Evolutionary conservation across 2,797 vertebrate genomes (phyloP), one percentile per base, ranked within the genome.

Genomic region (Adrianichthys oophorus): DNA sequence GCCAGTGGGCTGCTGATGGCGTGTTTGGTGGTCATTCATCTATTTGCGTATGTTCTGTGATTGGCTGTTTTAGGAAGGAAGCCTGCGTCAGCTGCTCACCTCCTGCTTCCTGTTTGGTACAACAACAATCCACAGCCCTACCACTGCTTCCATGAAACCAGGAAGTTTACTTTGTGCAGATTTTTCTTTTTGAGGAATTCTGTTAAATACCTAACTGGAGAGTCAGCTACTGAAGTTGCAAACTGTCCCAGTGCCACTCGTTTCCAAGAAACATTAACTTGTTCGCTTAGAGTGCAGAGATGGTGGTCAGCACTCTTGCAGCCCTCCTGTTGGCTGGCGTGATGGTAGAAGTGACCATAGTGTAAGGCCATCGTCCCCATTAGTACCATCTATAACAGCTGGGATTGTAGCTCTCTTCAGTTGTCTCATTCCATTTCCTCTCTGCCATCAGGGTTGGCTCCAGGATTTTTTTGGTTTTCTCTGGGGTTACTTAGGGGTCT

Each of bases 91-190:
- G 87, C 70, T 79, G 83, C 70, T 55, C 59, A 64, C 85, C 92
- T 93, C 92, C 92, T 92, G 91, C 85, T 92, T 93, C 91, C 91
- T 93, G 91, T 92, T 92, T 88, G 92, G 90, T 91, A 88, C 87
- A 80, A 82, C 67, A 88, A 85, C 85, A 86, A 83, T 82, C 71
- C 71, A 77, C 60, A 60, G 40, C 15, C 26, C 58, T 50, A 19
- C 72, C 62, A 68, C 62, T 60, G 72, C 67, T 52, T 68, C 69
- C 0, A 5, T 73, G 70, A 64, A 84, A 80, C 71, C 56, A 59
- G 74, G 74, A 85, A 81, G 73, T 77, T 87, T 76, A 72, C 80
- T 81, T 74, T 80, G 26, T 47, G 63, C 23, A 19, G 52, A 63
- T 60, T 62, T 72, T 71, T 68, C 66, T 76, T 83, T 69, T 83